These are phyloP conservation scores for Arizona elegans DNA, from an alignment of 2,113 vertebrate species.

Conservation along the genomic window DNA sequence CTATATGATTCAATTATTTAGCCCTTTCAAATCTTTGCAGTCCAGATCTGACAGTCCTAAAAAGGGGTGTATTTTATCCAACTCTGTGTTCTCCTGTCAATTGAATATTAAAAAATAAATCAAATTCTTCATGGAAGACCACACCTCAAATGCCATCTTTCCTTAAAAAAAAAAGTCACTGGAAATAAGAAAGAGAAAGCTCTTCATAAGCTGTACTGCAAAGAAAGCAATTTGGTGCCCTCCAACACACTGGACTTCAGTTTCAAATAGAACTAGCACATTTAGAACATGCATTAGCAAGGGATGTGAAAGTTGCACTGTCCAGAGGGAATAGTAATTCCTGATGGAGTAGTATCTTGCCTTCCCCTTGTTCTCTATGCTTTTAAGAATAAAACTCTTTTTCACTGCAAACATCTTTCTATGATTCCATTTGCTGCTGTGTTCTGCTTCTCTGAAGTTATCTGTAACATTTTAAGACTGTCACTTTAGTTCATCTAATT, in stretches of 20 bases:
- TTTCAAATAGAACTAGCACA: background rate
- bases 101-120: background rate
- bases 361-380: background rate
- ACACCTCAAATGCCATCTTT: background rate
- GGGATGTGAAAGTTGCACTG: background rate
- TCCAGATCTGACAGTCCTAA: background rate
- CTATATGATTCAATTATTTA: background rate
- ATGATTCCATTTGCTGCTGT: background rate
- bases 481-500: background rate
- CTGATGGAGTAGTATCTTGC: background rate
- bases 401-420: background rate
- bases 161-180: background rate
- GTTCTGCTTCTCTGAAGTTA: background rate
- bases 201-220: background rate
- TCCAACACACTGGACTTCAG: background rate
- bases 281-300: background rate
- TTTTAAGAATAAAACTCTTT: background rate
- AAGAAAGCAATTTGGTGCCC: background rate
- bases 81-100: background rate
- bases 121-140: background rate
- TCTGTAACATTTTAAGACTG: background rate
- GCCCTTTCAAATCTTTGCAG: background rate
- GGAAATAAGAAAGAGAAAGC: background rate
- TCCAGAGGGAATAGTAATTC: background rate
- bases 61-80: background rate